phyloP scores from a whole-genome alignment of 2,797 vertebrate genomes.

The Onychomys arenicola region DNA sequence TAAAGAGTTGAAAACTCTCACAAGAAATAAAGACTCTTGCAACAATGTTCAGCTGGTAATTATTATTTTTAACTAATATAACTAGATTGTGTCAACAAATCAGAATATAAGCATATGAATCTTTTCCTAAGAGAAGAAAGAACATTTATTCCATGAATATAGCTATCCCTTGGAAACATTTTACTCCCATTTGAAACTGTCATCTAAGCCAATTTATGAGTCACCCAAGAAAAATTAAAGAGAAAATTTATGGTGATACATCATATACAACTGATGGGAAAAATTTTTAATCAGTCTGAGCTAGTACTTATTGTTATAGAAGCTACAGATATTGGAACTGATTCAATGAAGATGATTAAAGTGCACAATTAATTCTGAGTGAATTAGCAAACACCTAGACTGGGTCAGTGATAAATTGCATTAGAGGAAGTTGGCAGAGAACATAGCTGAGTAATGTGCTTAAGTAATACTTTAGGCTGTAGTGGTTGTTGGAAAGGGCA shows the following conservation, averaged over 20 bases:
- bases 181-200: conserved; percentile 27
- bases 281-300: conserved; percentile 66
- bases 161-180: conserved; percentile 43
- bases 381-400: conserved; percentile 74
- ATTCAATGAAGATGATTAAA: conserved; percentile 73
- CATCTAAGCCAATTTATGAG: conserved; percentile 65
- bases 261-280: conserved; percentile 62
- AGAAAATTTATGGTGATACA: conserved; percentile 66
- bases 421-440: conserved; percentile 62
- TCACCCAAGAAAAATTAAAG: conserved; percentile 66
- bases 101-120: neutral
- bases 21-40: conserved; percentile 16
- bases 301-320: conserved; percentile 66
- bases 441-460: conserved; percentile 52
- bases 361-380: conserved; percentile 73
- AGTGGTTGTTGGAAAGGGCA: conserved; percentile 48
- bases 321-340: conserved; percentile 61
- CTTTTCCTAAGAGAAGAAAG: conserved; percentile 9
- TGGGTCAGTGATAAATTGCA: conserved; percentile 60
- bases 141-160: conserved; percentile 9
- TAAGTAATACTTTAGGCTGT: conserved; percentile 43
- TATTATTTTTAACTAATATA: conserved; percentile 16
- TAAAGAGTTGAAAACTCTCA: conserved; percentile 25
- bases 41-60: neutral
- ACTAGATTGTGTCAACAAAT: neutral